A percentile compares a stretch with the other conserved stretches of the same genome.
Conservation (phyloP, 2,888 invertebrate species). For the Drosophila algonquin region DNA sequence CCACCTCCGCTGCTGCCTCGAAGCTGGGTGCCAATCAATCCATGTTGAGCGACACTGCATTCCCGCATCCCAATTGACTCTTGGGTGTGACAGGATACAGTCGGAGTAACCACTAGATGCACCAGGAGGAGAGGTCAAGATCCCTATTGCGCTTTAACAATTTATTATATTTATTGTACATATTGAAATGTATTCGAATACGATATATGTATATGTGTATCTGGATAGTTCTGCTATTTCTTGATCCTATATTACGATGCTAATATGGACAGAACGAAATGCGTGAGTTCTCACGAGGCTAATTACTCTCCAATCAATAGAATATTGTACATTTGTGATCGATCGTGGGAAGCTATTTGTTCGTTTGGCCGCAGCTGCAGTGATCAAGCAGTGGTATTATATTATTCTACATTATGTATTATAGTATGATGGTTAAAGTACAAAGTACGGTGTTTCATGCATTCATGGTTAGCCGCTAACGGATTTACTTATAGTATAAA, state of each 20-base stretch:
- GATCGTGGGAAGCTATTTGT: not conserved
- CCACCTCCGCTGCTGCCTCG: not conserved
- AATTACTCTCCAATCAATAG: not conserved
- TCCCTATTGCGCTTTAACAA: constrained; percentile 37
- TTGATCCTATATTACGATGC: constrained; percentile 41
- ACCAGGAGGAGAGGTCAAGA: not conserved
- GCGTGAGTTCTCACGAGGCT: constrained; percentile 12
- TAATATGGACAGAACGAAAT: constrained; percentile 64
- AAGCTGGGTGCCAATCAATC: not conserved
- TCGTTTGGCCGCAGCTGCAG: not conserved
- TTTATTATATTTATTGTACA: constrained; percentile 74
- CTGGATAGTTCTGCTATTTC: constrained; percentile 31
- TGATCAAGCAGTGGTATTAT: constrained; percentile 45
- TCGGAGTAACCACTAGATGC: not conserved
- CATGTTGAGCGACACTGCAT: not conserved
- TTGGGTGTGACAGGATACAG: constrained; percentile 1
- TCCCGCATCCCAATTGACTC: not conserved
- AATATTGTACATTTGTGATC: constrained; percentile 12
- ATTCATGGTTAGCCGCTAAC: constrained; percentile 36
- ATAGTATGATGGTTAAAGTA: constrained; percentile 47
- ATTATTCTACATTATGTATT: constrained; percentile 63
- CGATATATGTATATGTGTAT: constrained; percentile 13
- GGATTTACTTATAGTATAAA: constrained; percentile 78
- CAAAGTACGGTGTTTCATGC: constrained; percentile 25
- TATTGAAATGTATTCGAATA: constrained; percentile 48